Conservation (phyloP, 1,140 invertebrate species). For the Matsumurasca onukii region DNA sequence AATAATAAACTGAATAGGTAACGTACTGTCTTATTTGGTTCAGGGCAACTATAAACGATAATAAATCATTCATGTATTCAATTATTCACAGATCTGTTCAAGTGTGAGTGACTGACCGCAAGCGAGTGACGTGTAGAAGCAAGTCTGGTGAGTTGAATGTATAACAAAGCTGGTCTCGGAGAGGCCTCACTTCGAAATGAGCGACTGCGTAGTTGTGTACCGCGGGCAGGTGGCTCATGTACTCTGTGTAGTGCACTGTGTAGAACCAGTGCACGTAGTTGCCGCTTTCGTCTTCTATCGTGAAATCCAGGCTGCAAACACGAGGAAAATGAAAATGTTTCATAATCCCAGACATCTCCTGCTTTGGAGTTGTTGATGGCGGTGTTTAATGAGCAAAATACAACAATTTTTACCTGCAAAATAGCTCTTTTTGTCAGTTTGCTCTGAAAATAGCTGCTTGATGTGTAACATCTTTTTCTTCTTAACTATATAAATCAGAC, state of each 20-base stretch:
- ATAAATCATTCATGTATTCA: no score
- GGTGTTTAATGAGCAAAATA: slow-evolving; percentile 33
- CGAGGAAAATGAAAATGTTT: slow-evolving; percentile 15
- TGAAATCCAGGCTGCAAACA: slow-evolving; percentile 58
- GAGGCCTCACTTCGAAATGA: slow-evolving; percentile 57
- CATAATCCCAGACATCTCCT: slow-evolving; percentile 66
- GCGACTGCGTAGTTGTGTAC: slow-evolving; percentile 57
- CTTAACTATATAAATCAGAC: no score
- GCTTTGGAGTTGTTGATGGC: slow-evolving; percentile 55
- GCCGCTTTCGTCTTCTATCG: slow-evolving; percentile 60
- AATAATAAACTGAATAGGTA: no score
- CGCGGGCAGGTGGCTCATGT: slow-evolving; percentile 62
- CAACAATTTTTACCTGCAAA: slow-evolving; percentile 25
- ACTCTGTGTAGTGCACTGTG: slow-evolving; percentile 63
- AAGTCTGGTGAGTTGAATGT: slow-evolving; percentile 62
- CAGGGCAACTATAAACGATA: no score
- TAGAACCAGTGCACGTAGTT: slow-evolving; percentile 70
- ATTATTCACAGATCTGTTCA: no score
- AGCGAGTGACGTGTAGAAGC: slow-evolving; percentile 56
- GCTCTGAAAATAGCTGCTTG: no score
- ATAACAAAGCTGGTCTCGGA: slow-evolving; percentile 53
- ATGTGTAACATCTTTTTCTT: no score
- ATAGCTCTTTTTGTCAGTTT: slow-evolving; percentile 10
- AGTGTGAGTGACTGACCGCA: no score
- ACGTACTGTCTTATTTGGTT: no score